phyloP scores from a whole-genome alignment of 30 jellyfish, hydroid and myxozoan species.

The Mastigias papua region DNA sequence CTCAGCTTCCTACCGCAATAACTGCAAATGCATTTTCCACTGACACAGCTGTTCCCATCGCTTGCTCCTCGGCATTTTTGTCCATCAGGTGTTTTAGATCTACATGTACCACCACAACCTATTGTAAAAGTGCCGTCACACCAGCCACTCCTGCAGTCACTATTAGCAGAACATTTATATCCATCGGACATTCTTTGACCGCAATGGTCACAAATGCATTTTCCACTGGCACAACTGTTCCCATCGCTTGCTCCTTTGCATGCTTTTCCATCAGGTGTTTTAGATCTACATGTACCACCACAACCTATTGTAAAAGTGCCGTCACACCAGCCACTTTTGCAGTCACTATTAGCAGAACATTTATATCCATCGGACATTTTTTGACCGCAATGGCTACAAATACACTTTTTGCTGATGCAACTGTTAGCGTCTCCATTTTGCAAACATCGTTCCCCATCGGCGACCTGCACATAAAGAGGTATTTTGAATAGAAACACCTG shows the following conservation, averaged over 20 bases:
- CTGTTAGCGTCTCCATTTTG: background rate
- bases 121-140: background rate
- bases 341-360: background rate
- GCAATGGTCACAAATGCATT: background rate
- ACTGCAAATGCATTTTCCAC: slow-evolving; percentile 36
- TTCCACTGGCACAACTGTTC: background rate
- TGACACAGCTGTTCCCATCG: slow-evolving; percentile 15
- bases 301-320: background rate
- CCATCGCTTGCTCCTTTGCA: background rate
- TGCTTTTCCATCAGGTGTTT: background rate
- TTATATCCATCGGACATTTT: background rate
- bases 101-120: background rate
- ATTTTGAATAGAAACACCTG: no score
- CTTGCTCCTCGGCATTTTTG: slow-evolving; percentile 4
- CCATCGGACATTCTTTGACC: background rate
- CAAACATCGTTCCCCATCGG: background rate
- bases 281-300: background rate
- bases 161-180: background rate
- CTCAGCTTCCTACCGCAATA: slow-evolving; percentile 35
- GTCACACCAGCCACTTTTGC: background rate
- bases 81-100: background rate
- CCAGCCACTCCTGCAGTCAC: background rate
- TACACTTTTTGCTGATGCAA: background rate
- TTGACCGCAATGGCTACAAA: background rate
- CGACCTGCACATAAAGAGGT: background rate